phyloP scores from a whole-genome alignment of 2,113 vertebrate genomes.

The Peromyscus polionotus region DNA sequence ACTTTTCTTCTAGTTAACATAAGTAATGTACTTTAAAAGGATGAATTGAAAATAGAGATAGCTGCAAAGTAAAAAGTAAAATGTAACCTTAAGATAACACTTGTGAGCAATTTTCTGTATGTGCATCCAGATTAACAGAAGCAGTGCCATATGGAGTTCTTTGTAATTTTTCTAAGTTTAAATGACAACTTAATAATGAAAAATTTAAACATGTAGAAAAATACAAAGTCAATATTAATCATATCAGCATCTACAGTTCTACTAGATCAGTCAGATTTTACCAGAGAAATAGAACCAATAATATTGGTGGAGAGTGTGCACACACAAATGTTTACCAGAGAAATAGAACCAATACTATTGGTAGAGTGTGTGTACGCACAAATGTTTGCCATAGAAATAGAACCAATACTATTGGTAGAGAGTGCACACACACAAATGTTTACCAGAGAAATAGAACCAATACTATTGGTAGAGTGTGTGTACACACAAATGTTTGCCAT shows the following conservation, averaged over 20 bases:
- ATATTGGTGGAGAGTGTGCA: no score
- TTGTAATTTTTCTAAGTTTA: neutral
- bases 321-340: neutral
- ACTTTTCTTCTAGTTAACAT: neutral
- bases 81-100: neutral
- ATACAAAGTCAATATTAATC: neutral
- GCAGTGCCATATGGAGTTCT: neutral
- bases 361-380: no score
- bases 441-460: no score
- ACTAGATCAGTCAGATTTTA: neutral
- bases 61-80: neutral
- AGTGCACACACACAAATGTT: no score
- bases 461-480: no score
- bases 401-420: no score
- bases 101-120: neutral
- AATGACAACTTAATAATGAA: conserved; percentile 7
- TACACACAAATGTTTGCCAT: neutral
- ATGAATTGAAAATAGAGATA: neutral
- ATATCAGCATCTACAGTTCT: neutral
- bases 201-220: conserved; percentile 6
- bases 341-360: no score
- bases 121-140: conserved; percentile 27
- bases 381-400: no score
- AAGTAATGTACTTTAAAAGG: neutral
- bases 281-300: neutral